phyloP scores from a whole-genome alignment of 2,113 vertebrate species.

The Falcunculus frontatus region DNA sequence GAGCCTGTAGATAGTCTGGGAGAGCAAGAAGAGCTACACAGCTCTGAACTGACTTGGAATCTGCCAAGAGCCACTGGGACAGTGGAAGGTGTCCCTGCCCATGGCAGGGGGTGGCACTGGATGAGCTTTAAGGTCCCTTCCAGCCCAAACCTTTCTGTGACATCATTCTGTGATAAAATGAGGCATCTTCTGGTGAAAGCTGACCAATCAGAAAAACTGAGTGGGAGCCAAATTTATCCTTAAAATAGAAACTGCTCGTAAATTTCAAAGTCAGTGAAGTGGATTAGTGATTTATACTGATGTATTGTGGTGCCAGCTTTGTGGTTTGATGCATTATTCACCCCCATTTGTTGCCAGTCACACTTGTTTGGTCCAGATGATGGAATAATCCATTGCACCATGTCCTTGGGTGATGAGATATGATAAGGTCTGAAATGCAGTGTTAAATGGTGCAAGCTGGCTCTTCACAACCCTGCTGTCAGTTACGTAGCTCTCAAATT shows the following conservation, averaged over 20 bases:
- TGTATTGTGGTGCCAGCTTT: background rate
- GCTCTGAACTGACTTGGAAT: background rate
- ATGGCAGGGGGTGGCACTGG: background rate
- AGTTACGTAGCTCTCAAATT: background rate
- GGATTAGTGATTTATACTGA: background rate
- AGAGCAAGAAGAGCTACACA: background rate
- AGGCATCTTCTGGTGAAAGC: background rate
- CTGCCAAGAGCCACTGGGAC: background rate
- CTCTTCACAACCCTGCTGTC: background rate
- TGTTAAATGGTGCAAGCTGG: background rate
- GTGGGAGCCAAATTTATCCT: background rate
- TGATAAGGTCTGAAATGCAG: background rate
- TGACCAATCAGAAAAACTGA: background rate
- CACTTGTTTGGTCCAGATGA: background rate
- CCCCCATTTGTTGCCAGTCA: background rate
- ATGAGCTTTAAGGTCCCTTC: background rate
- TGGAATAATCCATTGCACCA: background rate
- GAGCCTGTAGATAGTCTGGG: background rate
- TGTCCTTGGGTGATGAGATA: background rate
- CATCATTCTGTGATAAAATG: background rate
- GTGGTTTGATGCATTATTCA: background rate
- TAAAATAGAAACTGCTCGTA: background rate
- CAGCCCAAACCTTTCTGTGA: background rate
- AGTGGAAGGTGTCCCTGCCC: background rate
- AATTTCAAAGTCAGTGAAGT: background rate